Conservation (phyloP, 2,888 invertebrate species). For the Serrognathus titanus region DNA sequence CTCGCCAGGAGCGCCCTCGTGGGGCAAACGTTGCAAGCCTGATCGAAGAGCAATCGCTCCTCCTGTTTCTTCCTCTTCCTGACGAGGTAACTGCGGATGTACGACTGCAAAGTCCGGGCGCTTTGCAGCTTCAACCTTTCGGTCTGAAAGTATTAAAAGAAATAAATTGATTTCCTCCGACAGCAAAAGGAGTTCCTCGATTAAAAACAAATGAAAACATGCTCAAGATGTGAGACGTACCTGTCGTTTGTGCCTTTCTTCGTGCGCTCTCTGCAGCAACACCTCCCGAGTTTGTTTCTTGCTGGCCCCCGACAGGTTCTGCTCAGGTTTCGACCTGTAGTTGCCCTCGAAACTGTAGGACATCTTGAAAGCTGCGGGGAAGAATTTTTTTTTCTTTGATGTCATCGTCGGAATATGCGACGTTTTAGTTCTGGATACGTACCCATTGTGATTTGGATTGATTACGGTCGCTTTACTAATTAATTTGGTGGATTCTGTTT, state of each 20-base stretch:
- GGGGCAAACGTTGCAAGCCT: slow-evolving; percentile 45
- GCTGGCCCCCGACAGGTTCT: slow-evolving; percentile 87
- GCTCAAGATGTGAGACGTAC: slow-evolving; percentile 45
- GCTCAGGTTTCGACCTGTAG: slow-evolving; percentile 80
- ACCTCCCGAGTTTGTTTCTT: slow-evolving; percentile 66
- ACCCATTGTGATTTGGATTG: no score
- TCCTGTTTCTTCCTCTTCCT: slow-evolving; percentile 64
- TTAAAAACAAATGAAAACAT: slow-evolving; percentile 6
- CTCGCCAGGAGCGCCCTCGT: slow-evolving; percentile 61
- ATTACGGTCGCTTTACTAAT: no score
- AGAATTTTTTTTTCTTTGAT: no score
- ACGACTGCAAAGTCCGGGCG: slow-evolving; percentile 78
- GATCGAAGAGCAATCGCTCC: slow-evolving; percentile 70
- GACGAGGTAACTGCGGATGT: slow-evolving; percentile 69
- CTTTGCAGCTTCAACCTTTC: slow-evolving; percentile 70
- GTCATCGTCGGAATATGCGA: no score
- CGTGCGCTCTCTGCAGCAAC: slow-evolving; percentile 75
- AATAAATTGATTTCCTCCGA: no score
- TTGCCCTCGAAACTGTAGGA: slow-evolving; percentile 84
- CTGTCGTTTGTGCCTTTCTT: slow-evolving; percentile 84
- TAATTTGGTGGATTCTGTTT: no score
- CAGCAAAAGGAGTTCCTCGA: no score
- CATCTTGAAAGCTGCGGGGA: slow-evolving; percentile 40
- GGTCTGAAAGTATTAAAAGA: slow-evolving; percentile 51
- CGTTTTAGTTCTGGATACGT: no score